Base-by-base conservation (phyloP, 1,140 invertebrate species). In the Drosophila insularis region DNA sequence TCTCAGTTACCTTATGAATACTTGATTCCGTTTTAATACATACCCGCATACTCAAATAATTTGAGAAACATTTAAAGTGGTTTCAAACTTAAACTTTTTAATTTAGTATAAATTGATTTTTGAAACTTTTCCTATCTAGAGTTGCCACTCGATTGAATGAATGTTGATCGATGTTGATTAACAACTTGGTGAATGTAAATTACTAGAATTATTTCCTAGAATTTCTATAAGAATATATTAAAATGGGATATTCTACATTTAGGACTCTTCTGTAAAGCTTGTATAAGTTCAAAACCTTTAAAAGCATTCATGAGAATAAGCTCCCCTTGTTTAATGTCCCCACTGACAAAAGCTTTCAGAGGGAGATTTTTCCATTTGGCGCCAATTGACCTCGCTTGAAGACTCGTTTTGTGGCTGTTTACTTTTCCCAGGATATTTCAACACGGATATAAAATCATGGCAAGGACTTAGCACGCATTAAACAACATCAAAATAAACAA, bases 401-500 rank as follows among this genome's bases (percentile, higher is more conserved):
- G 60, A 65, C 14, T 53, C 11, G 35, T 62, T 62, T 53, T 14
- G 32, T 64, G 62, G 60, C 81, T 87, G 70, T 87, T 87, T 87
- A 63, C 68, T 70, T 87, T 87, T 87, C 84, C 84, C 84, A 87
- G 84, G 82, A 82, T 71, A 69, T 63, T 78, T 65, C n/a, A 3
- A 8, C 55, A 66, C 59, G 54, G 62, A 46, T 70, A 78, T 68
- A 56, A 72, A 65, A 69, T 50, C 43, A 50, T 73, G 53, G 43
- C 74, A 54, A 56, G 61, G 77, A 78, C 78, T 89, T 89, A 72
- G 65, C 70, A 68, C 80, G 85, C 84, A 89, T 89, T 89, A 89
- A 78, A 71, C 81, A 89, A 78, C 84, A 89, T 89, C 84, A 89
- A 89, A 89, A 89, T 67, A 89, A 89, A 89, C 80, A 89, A 89